Conservation (phyloP, 2,797 vertebrate species). For the Siniperca obscura region DNA sequence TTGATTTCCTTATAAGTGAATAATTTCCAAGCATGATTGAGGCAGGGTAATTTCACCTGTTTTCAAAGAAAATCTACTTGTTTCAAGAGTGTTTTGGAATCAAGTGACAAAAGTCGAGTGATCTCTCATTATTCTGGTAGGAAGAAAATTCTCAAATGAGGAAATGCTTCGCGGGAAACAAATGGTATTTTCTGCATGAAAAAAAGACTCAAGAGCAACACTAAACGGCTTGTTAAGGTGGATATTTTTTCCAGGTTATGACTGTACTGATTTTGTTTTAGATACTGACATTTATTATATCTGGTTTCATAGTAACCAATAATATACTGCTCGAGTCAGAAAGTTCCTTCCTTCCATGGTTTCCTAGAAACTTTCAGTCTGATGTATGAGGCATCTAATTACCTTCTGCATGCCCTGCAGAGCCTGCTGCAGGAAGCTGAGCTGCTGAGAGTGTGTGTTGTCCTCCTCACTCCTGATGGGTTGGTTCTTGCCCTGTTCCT, state of each 20-base stretch:
- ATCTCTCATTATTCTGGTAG: background rate
- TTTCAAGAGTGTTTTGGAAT: conserved; percentile 10
- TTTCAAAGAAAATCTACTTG: background rate
- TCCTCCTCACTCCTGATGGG: conserved; percentile 88
- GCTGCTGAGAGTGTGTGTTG: conserved; percentile 90
- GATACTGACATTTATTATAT: background rate
- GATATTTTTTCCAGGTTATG: background rate
- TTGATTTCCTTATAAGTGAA: background rate
- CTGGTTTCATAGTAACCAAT: background rate
- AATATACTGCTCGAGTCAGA: background rate
- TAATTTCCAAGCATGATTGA: background rate
- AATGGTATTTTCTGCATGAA: background rate
- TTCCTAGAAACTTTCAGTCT: background rate
- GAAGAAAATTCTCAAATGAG: background rate
- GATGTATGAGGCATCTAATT: conserved; percentile 17
- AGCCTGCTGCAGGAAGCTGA: conserved; percentile 93
- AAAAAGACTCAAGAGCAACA: background rate
- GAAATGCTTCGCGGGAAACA: background rate
- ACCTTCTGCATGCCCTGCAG: conserved; percentile 97
- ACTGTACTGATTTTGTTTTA: conserved; percentile 4
- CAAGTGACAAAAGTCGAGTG: background rate
- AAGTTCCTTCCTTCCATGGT: background rate
- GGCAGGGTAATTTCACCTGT: background rate
- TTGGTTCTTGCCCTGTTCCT: conserved; percentile 91
- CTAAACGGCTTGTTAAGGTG: background rate